Percentiles rank a stretch among this genome's conserved stretches.
Evolutionary conservation across 2,888 invertebrate species (phyloP).

Genomic region (Silvanus unidentatus): DNA sequence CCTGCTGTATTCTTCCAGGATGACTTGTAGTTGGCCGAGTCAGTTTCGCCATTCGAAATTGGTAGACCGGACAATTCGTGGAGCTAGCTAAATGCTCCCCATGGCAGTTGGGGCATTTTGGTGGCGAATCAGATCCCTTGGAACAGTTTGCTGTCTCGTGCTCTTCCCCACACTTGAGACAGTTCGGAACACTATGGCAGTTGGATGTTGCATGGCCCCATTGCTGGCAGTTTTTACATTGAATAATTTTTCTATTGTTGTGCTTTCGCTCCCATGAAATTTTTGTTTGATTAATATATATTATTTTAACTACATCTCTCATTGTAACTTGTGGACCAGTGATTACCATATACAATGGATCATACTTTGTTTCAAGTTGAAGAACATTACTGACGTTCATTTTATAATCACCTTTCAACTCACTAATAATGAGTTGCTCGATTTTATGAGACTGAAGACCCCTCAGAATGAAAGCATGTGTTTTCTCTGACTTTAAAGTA

Average conservation of each 20-base stretch:
- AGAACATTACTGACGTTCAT: not conserved
- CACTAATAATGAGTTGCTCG: not conserved
- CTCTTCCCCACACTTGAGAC: not conserved
- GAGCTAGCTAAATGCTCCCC: not conserved
- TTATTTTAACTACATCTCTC: too few relatives aligned
- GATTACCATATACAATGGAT: not conserved
- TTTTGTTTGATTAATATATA: not conserved
- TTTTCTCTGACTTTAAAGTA: not conserved
- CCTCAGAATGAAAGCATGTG: not conserved
- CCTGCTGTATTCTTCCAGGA: too few relatives aligned
- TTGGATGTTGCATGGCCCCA: not conserved
- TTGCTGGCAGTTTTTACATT: too few relatives aligned
- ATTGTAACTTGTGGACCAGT: not conserved
- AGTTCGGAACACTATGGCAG: not conserved
- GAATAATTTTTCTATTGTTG: not conserved
- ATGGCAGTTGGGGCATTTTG: not conserved
- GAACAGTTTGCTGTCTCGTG: not conserved
- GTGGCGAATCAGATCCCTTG: not conserved
- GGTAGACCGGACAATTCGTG: too few relatives aligned
- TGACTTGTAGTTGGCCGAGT: too few relatives aligned
- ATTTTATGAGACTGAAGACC: not conserved
- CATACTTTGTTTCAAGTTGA: not conserved
- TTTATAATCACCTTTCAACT: not conserved
- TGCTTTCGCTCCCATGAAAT: not conserved
- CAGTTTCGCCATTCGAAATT: too few relatives aligned